These are phyloP conservation scores for Synanthedon myopaeformis DNA, from an alignment of 2,888 invertebrate species.

Conservation along the genomic window DNA sequence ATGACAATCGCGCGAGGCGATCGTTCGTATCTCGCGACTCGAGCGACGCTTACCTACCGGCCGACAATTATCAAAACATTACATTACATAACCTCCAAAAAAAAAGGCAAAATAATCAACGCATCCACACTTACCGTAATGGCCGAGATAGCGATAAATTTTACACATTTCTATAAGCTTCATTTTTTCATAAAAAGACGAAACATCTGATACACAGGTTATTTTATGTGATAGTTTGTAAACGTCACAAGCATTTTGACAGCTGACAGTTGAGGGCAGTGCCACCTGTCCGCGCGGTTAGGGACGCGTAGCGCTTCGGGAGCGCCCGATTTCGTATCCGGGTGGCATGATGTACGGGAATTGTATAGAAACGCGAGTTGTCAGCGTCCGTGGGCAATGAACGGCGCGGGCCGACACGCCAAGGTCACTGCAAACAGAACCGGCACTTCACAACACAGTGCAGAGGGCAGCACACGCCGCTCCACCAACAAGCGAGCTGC, in stretches of 20 bases:
- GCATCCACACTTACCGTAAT: conserved; percentile 41
- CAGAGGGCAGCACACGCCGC: conserved; percentile 41
- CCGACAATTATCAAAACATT: conserved; percentile 36
- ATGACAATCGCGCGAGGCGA: conserved; percentile 30
- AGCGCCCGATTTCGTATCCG: conserved; percentile 24
- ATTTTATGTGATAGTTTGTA: conserved; percentile 26
- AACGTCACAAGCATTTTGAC: conserved; percentile 59
- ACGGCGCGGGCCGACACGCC: conserved; percentile 48
- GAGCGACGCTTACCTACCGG: conserved; percentile 6
- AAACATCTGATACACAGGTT: conserved; percentile 40
- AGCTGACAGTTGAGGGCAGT: conserved; percentile 46
- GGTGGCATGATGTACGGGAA: conserved; percentile 50
- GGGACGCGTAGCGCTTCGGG: conserved; percentile 29
- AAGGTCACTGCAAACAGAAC: conserved; percentile 51
- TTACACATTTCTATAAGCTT: conserved; percentile 42
- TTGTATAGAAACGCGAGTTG: conserved; percentile 33
- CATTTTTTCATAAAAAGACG: conserved; percentile 32
- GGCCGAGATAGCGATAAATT: conserved; percentile 19
- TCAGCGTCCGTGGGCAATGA: conserved; percentile 59
- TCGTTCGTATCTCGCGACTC: too few relatives aligned
- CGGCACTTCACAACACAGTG: conserved; percentile 22
- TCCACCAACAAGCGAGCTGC: conserved; percentile 37
- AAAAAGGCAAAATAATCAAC: conserved; percentile 2
- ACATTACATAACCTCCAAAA: conserved; percentile 44
- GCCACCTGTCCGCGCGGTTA: conserved; percentile 32